phyloP scores from a whole-genome alignment of 2,113 vertebrate species.

The Ovibos moschatus region DNA sequence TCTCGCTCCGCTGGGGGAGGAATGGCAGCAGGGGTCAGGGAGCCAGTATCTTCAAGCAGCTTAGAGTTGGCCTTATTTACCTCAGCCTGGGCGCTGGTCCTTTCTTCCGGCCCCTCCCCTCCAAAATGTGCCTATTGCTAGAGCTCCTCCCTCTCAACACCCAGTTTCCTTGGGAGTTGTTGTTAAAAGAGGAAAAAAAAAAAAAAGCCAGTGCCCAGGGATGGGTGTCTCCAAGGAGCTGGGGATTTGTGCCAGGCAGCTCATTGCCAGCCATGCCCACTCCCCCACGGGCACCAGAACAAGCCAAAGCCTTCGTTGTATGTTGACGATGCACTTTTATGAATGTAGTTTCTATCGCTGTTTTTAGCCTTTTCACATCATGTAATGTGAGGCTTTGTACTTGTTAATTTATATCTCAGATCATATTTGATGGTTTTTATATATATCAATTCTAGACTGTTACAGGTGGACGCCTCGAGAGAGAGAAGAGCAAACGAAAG shows the following conservation, averaged over 20 bases:
- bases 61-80: constrained; percentile 70
- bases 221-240: constrained; percentile 61
- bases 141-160: constrained; percentile 64
- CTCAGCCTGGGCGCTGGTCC: constrained; percentile 74
- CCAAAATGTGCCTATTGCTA: constrained; percentile 75
- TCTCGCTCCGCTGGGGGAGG: background rate
- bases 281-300: constrained; percentile 76
- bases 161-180: constrained; percentile 58
- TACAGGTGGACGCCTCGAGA: constrained; percentile 76
- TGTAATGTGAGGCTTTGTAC: constrained; percentile 88
- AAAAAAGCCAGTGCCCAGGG: constrained; percentile 57
- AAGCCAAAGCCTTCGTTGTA: constrained; percentile 85
- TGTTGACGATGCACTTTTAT: constrained; percentile 94
- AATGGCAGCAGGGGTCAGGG: constrained; percentile 14
- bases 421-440: constrained; percentile 91
- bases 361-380: constrained; percentile 93
- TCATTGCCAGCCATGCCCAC: constrained; percentile 69
- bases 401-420: constrained; percentile 90
- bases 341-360: constrained; percentile 90
- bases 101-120: constrained; percentile 68
- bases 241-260: constrained; percentile 61
- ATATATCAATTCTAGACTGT: constrained; percentile 85
- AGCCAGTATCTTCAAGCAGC: constrained; percentile 64
- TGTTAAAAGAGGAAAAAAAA: constrained; percentile 19
- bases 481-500: constrained; percentile 82